These are phyloP conservation scores for Ditylenchus weischeri DNA, from an alignment of 2,888 invertebrate genomes.

Conservation along the genomic window DNA sequence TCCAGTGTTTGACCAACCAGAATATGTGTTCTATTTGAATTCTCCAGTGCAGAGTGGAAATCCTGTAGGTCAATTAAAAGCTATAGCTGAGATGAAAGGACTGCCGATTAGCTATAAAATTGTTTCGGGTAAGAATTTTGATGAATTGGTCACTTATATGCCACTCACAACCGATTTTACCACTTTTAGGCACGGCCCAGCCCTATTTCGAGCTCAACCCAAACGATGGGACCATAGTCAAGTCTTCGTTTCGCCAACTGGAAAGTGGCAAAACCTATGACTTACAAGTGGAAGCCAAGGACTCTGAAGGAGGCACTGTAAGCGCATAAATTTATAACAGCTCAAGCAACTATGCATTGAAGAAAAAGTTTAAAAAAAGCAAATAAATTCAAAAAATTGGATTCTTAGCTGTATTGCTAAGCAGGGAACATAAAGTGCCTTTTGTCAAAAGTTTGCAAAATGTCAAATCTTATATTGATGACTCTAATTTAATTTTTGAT, in stretches of 20 bases:
- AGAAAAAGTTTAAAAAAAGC: no score
- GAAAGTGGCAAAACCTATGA: conserved; percentile 23
- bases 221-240: conserved; percentile 20
- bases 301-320: conserved; percentile 25
- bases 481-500: no score
- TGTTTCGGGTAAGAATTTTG: conserved; percentile 11
- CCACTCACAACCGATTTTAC: not conserved
- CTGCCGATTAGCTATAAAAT: conserved; percentile 6
- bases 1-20: conserved; percentile 13
- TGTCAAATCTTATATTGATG: no score
- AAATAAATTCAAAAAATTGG: no score
- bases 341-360: no score
- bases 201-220: conserved; percentile 7
- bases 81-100: not conserved
- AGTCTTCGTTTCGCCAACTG: conserved; percentile 30
- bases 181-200: conserved; percentile 7
- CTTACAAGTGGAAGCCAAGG: conserved; percentile 27
- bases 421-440: no score
- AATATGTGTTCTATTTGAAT: conserved; percentile 13
- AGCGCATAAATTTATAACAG: not conserved
- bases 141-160: no score
- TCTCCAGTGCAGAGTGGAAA: not conserved
- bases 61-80: conserved; percentile 10
- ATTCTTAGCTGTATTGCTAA: no score
- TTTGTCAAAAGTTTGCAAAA: no score